A percentile compares a stretch with the other conserved stretches of the same genome.
Conservation (phyloP, 2,797 vertebrate genomes). For the Intellagama lesueurii region DNA sequence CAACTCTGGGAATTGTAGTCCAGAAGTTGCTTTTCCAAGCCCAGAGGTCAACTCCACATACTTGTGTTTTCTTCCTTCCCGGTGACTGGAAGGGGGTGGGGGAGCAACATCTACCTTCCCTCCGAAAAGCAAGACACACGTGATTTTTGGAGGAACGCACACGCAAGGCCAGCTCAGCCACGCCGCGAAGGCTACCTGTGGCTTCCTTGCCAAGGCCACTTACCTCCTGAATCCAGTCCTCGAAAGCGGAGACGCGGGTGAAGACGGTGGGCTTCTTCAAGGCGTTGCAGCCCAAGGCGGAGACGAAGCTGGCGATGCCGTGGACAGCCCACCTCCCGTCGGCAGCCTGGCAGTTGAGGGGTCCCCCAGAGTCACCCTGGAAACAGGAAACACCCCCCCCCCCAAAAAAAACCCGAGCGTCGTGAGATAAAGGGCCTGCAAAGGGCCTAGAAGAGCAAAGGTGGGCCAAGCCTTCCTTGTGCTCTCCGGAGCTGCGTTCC, state of each 20-base stretch:
- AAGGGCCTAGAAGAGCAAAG: neutral
- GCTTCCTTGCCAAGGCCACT: neutral
- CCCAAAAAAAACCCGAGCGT: neutral
- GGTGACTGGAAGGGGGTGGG: no score
- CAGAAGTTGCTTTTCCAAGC: no score
- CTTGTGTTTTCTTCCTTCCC: no score
- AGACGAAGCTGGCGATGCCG: slow-evolving; percentile 89
- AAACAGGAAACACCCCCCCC: neutral
- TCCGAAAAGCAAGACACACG: no score
- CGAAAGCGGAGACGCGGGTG: slow-evolving; percentile 88
- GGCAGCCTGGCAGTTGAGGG: slow-evolving; percentile 85
- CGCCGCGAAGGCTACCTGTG: no score
- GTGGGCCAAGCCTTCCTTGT: no score
- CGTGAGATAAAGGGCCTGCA: neutral
- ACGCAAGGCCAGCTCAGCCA: no score
- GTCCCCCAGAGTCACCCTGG: slow-evolving; percentile 91
- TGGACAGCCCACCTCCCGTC: slow-evolving; percentile 86
- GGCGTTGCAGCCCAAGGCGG: slow-evolving; percentile 83
- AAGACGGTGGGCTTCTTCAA: slow-evolving; percentile 89
- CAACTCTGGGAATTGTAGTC: no score
- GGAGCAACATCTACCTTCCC: no score
- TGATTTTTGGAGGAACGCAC: no score
- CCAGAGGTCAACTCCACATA: no score
- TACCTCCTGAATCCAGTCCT: slow-evolving; percentile 86
- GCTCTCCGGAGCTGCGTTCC: no score